phyloP scores from a whole-genome alignment of 2,888 invertebrate species.

The Heliconius aoede region DNA sequence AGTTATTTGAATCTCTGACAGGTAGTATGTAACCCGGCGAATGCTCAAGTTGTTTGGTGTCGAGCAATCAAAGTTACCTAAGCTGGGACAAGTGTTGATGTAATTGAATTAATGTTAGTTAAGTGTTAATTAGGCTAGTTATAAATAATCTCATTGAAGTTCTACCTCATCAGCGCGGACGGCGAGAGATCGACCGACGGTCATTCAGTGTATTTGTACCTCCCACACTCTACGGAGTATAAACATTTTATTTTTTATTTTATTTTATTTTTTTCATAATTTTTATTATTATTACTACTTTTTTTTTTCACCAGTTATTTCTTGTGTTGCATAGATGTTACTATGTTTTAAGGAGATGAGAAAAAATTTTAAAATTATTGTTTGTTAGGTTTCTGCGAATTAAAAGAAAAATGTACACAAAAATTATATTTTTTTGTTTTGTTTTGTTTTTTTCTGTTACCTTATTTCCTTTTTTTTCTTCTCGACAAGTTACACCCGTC shows the following conservation, averaged over 20 bases:
- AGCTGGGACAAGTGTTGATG: constrained; percentile 61
- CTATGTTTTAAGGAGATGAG: constrained; percentile 83
- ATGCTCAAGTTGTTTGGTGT: constrained; percentile 59
- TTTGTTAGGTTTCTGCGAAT: constrained; percentile 85
- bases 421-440: constrained; percentile 72
- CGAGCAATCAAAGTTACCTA: constrained; percentile 48
- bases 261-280: constrained; percentile 65
- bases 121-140: constrained; percentile 79
- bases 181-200: constrained; percentile 71
- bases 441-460: constrained; percentile 65
- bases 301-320: constrained; percentile 75
- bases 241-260: constrained; percentile 68
- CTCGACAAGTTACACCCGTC: constrained; percentile 83
- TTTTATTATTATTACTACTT: constrained; percentile 67
- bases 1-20: constrained; percentile 75
- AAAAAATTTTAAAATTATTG: constrained; percentile 81
- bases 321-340: constrained; percentile 85
- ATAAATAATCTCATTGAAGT: constrained; percentile 79
- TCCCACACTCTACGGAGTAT: constrained; percentile 82
- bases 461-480: constrained; percentile 51
- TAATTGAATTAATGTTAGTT: constrained; percentile 62
- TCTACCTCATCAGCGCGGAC: constrained; percentile 72
- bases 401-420: constrained; percentile 82
- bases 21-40: constrained; percentile 75
- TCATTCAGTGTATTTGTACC: constrained; percentile 78